Evolutionary conservation across 2,888 invertebrate genomes (phyloP).

Genomic region (Drosophila antonietae): DNA sequence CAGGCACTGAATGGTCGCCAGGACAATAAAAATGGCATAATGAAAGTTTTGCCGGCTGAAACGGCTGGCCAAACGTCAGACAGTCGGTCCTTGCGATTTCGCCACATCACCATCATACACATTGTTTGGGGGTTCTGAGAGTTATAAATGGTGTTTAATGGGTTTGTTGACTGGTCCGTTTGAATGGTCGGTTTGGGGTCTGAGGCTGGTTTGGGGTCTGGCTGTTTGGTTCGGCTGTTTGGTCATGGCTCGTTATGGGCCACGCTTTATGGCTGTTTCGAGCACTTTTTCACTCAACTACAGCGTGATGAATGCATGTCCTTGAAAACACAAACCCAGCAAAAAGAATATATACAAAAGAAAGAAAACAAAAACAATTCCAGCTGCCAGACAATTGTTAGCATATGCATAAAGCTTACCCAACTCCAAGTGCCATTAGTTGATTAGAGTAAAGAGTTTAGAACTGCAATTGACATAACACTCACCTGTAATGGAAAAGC

Average conservation of each 20-base stretch:
- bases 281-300: conserved; percentile 42
- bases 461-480: conserved; percentile 15
- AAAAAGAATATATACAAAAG: not conserved
- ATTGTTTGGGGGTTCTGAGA: conserved; percentile 18
- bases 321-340: conserved; percentile 39
- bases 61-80: not conserved
- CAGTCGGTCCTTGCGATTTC: conserved; percentile 1
- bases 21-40: conserved; percentile 77
- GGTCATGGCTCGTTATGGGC: conserved; percentile 38
- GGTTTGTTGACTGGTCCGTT: conserved; percentile 73
- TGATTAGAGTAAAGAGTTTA: conserved; percentile 12
- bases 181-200: conserved; percentile 7
- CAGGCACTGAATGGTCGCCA: conserved; percentile 62
- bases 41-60: conserved; percentile 63
- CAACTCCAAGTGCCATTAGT: conserved; percentile 20
- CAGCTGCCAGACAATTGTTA: conserved; percentile 33
- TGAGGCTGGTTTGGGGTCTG: not conserved
- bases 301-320: conserved; percentile 56
- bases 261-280: conserved; percentile 40
- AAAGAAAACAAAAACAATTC: too few species aligned
- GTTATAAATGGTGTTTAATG: conserved; percentile 76
- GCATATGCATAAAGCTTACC: conserved; percentile 28
- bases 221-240: not conserved
- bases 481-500: conserved; percentile 59
- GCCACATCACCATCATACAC: conserved; percentile 7